Evolutionary conservation across 2,797 vertebrate genomes (phyloP).

Genomic region (Atherinosoma microstoma): DNA sequence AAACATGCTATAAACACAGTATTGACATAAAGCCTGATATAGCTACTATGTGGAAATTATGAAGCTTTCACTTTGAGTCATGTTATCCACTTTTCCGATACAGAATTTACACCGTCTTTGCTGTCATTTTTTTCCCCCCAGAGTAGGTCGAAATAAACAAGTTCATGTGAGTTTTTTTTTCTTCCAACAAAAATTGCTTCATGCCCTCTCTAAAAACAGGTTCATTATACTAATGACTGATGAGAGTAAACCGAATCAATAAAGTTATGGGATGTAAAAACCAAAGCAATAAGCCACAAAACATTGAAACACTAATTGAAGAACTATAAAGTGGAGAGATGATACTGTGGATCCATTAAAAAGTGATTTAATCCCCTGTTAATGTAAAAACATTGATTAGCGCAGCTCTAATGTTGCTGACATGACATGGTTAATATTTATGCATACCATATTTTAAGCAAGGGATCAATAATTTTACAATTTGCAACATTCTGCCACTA

Average conservation of each 20-base stretch:
- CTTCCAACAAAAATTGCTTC: too few relatives aligned
- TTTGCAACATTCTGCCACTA: not conserved
- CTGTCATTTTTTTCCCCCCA: not conserved
- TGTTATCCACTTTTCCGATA: too few relatives aligned
- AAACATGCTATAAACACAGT: conserved; percentile 14
- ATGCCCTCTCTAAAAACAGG: not conserved
- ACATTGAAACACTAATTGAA: not conserved
- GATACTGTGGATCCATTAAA: not conserved
- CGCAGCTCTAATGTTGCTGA: not conserved
- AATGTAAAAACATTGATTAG: not conserved
- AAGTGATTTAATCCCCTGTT: not conserved
- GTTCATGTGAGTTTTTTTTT: not conserved
- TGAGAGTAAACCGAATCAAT: not conserved
- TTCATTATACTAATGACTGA: not conserved
- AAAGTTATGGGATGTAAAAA: not conserved
- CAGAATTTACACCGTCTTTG: not conserved
- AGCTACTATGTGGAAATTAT: not conserved
- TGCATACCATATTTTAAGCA: not conserved
- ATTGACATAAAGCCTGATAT: not conserved
- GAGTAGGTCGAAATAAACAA: not conserved
- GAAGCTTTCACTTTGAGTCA: not conserved
- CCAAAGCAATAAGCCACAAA: not conserved
- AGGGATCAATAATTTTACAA: not conserved
- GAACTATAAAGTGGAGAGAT: not conserved
- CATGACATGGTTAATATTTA: not conserved